A percentile compares a stretch with the other conserved stretches of the same genome.
phyloP scores from a whole-genome alignment of 2,797 vertebrate species.

The Cossypha caffra region DNA sequence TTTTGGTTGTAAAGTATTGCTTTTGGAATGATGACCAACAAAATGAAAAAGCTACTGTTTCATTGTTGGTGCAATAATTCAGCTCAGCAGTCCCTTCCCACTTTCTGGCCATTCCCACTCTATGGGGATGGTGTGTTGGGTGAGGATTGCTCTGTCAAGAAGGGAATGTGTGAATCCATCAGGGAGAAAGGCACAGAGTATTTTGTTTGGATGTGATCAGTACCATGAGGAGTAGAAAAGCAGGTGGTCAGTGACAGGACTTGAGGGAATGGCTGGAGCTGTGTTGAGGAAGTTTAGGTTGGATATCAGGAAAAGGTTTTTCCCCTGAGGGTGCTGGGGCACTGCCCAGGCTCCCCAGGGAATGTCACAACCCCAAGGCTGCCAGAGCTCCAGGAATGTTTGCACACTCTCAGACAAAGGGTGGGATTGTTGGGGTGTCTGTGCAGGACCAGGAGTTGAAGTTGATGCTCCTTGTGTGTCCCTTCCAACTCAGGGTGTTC shows the following conservation, averaged over 20 bases:
- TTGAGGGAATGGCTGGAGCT: background rate
- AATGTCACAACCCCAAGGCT: background rate
- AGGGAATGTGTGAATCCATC: background rate
- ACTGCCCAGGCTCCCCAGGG: background rate
- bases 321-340: background rate
- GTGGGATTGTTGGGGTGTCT: background rate
- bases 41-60: conserved; percentile 30
- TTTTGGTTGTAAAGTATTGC: conserved; percentile 31
- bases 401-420: background rate
- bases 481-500: background rate
- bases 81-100: background rate
- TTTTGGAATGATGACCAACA: conserved; percentile 41
- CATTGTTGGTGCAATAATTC: conserved; percentile 15
- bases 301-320: background rate
- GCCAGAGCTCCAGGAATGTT: background rate
- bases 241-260: background rate
- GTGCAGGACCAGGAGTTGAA: background rate
- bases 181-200: background rate
- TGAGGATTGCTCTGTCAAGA: background rate
- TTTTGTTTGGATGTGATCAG: too few species aligned
- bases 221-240: too few species aligned
- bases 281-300: background rate
- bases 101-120: background rate
- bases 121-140: background rate
- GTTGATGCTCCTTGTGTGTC: background rate